Evolutionary conservation across 2,113 vertebrate species (phyloP), one percentile per base, ranked within the genome.

Genomic region (Apodemus speciosus): DNA sequence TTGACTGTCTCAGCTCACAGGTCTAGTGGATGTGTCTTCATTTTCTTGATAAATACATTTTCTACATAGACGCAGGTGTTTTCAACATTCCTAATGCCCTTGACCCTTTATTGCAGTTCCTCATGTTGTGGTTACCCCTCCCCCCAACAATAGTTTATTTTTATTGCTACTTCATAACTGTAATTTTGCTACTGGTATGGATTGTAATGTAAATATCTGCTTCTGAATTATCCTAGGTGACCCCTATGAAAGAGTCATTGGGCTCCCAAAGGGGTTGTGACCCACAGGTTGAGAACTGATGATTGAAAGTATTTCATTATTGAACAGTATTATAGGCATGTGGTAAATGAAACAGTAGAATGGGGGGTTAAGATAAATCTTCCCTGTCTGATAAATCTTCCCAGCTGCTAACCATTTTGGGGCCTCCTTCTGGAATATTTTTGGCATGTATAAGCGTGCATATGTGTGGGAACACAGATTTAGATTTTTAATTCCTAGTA

Each of bases 381-480:
- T 40, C 9, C 64, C 1, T 68, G n/a, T 51, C 69, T 38, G 69
- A 9, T 1, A 81, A 6, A n/a, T n/a, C n/a, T n/a, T 49, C n/a
- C 89, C 32, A 90, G 56, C 49, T 88, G 0, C 84, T 88, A 51
- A 66, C 11, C 43, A 79, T 62, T 88, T 60, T 40, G 68, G 71
- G 84, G 56, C 72, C 51, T 58, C 30, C 58, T 90, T 95, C 66
- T 90, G 80, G 88, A 96, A 72, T 90, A 73, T 14, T 80, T 9
- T 77, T 43, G 60, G 53, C 32, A 43, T 86, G 11, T 72, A 6
- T 13, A 84, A 77, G 23, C 38, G 16, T 64, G 9, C 18, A 9
- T 20, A 8, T 77, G 20, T 68, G 14, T 75, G 43, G 71, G 85
- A 89, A 76, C 68, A 49, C 3, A 93, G 21, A 89, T 81, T 86